Conservation (phyloP, 2,113 vertebrate species). For the Philantomba maxwellii region DNA sequence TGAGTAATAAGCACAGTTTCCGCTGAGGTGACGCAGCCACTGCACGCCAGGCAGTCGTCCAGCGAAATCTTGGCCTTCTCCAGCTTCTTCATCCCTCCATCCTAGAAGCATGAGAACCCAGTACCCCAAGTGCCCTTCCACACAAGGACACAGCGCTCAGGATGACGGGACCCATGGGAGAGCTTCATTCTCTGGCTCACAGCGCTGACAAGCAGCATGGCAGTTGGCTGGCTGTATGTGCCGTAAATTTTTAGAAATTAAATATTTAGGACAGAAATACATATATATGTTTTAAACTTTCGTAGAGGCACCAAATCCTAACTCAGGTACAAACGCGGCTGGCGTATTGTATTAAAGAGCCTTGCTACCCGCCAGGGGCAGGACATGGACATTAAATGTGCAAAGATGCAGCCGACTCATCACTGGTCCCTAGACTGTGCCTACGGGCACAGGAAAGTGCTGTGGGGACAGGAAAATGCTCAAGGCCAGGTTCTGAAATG, state of each 20-base stretch:
- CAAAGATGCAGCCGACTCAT: background rate
- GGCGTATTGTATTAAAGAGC: background rate
- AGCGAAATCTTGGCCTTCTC: slow-evolving; percentile 93
- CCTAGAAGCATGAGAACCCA: slow-evolving; percentile 75
- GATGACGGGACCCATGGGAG: rapidly evolving
- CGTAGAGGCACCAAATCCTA: background rate
- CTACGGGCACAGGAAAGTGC: background rate
- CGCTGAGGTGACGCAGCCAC: slow-evolving; percentile 95
- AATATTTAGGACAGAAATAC: background rate
- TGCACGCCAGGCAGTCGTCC: slow-evolving; percentile 96
- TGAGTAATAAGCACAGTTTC: slow-evolving; percentile 93
- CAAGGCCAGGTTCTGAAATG: background rate
- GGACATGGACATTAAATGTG: no score
- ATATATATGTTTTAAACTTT: background rate
- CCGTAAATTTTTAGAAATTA: background rate
- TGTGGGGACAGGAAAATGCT: background rate
- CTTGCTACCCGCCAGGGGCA: background rate
- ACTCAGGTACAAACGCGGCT: background rate
- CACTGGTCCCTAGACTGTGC: background rate
- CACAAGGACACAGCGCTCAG: rapidly evolving
- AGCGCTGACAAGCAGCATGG: background rate
- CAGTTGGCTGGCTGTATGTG: background rate
- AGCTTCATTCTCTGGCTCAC: background rate
- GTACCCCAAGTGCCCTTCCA: background rate
- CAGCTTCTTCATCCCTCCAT: slow-evolving; percentile 86